Conservation (phyloP, 2,113 vertebrate genomes). For the Psilopsiagon aymara region DNA sequence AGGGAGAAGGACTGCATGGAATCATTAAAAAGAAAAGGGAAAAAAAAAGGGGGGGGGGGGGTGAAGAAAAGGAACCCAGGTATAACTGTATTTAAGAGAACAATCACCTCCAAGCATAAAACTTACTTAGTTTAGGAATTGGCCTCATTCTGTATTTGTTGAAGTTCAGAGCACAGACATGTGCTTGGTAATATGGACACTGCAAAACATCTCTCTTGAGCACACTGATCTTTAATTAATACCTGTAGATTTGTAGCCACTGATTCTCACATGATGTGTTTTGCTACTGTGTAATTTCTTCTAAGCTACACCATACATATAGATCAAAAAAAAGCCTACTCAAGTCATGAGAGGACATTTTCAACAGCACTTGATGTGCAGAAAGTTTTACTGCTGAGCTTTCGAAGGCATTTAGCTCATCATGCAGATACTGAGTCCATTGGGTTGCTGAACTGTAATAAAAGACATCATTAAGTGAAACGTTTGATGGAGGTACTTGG, state of each 20-base stretch:
- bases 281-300: not conserved
- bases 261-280: not conserved
- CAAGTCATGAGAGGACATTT: not conserved
- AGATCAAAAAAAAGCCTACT: not conserved
- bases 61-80: not conserved
- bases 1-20: conserved; percentile 78
- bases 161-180: not conserved
- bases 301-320: not conserved
- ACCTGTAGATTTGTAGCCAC: not conserved
- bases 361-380: not conserved
- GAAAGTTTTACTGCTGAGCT: conserved; percentile 6
- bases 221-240: not conserved
- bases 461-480: conserved; percentile 25
- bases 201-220: not conserved
- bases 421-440: not conserved
- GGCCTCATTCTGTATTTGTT: conserved; percentile 57
- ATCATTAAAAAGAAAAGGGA: conserved; percentile 67
- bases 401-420: not conserved
- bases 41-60: too few relatives aligned
- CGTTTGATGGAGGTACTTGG: not conserved
- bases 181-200: not conserved
- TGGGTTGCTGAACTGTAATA: not conserved
- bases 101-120: conserved; percentile 75
- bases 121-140: conserved; percentile 71
- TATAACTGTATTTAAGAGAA: conserved; percentile 83